Conservation (phyloP, 2,888 invertebrate genomes). For the Melanophora roralis region DNA sequence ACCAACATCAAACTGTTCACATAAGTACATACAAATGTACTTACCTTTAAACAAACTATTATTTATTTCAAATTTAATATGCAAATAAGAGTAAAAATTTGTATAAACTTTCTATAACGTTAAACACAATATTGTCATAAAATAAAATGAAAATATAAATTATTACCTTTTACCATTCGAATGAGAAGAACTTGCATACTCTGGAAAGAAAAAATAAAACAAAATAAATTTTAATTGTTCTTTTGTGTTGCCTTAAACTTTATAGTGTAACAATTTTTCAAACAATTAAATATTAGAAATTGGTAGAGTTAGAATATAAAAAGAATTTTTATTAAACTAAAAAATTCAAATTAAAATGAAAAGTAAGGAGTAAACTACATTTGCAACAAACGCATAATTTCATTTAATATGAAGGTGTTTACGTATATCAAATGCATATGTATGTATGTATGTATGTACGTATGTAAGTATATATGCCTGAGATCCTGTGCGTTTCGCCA, state of each 20-base stretch:
- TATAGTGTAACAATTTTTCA: conserved; percentile 11
- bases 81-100: conserved; percentile 2
- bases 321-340: not conserved
- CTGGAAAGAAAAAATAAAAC: not conserved
- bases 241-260: not conserved
- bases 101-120: conserved; percentile 2
- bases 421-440: not conserved
- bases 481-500: not conserved
- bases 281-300: conserved; percentile 27
- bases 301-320: not conserved
- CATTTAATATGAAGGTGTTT: not conserved
- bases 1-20: no score
- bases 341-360: conserved; percentile 23
- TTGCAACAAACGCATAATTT: not conserved
- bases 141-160: not conserved
- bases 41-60: conserved; percentile 10
- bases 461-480: not conserved
- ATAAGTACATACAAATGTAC: no score
- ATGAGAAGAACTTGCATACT: not conserved
- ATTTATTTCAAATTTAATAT: conserved; percentile 4
- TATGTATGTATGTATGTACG: not conserved
- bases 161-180: conserved; percentile 13
- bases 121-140: not conserved
- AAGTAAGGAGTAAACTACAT: conserved; percentile 1
- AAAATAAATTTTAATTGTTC: conserved; percentile 16